These are phyloP conservation scores for Chloroceryle inda DNA, from an alignment of 2,797 vertebrate species.

Conservation along the genomic window DNA sequence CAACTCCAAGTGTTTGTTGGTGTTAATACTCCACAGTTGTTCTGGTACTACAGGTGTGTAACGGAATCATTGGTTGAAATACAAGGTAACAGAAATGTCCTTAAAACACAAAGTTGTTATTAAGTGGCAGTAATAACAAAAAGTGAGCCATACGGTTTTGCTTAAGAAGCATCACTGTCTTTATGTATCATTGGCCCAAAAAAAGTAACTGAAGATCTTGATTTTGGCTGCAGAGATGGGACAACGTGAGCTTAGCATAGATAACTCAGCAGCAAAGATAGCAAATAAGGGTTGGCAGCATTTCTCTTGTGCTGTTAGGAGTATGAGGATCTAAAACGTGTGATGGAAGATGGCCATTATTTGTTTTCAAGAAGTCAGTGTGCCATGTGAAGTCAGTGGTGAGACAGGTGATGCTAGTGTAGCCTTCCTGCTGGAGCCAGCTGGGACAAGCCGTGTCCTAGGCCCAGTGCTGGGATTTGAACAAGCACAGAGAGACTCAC, in stretches of 20 bases:
- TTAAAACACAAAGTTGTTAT: background rate
- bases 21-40: background rate
- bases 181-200: background rate
- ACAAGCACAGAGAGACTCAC: background rate
- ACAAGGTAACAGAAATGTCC: background rate
- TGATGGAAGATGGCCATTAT: background rate
- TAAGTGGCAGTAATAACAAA: background rate
- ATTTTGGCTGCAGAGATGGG: background rate
- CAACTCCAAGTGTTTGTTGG: background rate
- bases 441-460: background rate
- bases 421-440: background rate
- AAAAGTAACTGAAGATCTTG: background rate
- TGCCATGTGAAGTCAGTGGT: background rate
- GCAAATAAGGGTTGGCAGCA: background rate
- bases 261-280: background rate
- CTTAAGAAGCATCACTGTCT: background rate
- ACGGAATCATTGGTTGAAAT: background rate
- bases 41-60: background rate
- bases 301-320: background rate
- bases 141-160: background rate
- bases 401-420: background rate
- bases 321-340: background rate
- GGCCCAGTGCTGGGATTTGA: slow-evolving; percentile 16
- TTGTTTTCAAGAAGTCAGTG: background rate
- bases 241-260: background rate